phyloP scores from a whole-genome alignment of 2,797 vertebrate genomes.

The Sebastes baramenuke region DNA sequence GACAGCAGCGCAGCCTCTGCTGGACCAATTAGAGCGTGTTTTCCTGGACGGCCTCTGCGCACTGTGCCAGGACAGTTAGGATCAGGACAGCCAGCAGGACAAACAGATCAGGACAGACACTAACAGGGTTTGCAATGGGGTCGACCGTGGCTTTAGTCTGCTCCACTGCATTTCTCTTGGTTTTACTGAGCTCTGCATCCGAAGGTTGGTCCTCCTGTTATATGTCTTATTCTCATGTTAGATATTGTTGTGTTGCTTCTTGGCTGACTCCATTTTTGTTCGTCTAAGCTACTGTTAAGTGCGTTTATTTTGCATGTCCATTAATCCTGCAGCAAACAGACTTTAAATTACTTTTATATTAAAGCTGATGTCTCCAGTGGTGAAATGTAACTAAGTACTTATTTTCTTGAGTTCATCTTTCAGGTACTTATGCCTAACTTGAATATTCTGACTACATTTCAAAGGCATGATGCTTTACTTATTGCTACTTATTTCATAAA shows the following conservation, averaged over 20 bases:
- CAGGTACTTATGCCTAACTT: not conserved
- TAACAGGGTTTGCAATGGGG: conserved; percentile 25
- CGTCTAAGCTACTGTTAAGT: not conserved
- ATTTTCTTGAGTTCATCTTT: not conserved
- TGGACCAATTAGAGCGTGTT: conserved; percentile 45
- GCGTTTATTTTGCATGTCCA: not conserved
- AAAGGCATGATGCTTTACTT: not conserved
- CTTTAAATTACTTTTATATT: not conserved
- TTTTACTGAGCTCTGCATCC: conserved; percentile 39
- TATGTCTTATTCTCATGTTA: not conserved
- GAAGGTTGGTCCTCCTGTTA: conserved; percentile 55
- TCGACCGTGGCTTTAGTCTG: conserved; percentile 30
- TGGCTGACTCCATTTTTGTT: conserved; percentile 54
- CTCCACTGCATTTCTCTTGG: conserved; percentile 24
- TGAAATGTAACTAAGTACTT: not conserved
- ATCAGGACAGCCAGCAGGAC: conserved; percentile 6
- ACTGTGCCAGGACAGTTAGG: not conserved
- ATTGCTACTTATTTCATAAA: not conserved
- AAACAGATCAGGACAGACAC: not conserved
- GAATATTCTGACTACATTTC: not conserved
- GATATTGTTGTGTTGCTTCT: not conserved
- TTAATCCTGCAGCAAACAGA: not conserved
- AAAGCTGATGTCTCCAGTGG: not conserved
- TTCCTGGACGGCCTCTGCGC: conserved; percentile 39
- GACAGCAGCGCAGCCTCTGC: conserved; percentile 2